Evolutionary conservation across 2,888 invertebrate genomes (phyloP).

Genomic region (Callimorpha dominula): DNA sequence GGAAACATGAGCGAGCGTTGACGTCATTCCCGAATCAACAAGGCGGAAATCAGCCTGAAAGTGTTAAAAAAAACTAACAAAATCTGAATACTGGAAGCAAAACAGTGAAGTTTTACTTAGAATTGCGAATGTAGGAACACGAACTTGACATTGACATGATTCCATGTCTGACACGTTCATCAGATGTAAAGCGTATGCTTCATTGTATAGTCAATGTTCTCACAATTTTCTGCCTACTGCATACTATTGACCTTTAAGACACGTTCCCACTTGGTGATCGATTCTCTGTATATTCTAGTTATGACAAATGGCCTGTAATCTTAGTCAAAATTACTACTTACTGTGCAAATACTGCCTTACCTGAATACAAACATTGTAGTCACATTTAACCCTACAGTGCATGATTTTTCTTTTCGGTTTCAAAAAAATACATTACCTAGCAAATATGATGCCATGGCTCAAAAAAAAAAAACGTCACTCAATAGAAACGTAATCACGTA

Average conservation of each 20-base stretch:
- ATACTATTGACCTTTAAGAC: constrained; percentile 60
- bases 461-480: too few species aligned
- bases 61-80: constrained; percentile 8
- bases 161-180: constrained; percentile 50
- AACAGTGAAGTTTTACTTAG: constrained; percentile 14
- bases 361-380: not conserved
- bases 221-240: constrained; percentile 44
- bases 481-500: too few species aligned
- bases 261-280: constrained; percentile 31
- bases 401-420: too few species aligned
- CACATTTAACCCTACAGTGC: too few species aligned
- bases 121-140: constrained; percentile 25
- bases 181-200: constrained; percentile 46
- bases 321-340: not conserved
- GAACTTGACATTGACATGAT: constrained; percentile 71
- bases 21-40: constrained; percentile 42
- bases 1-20: constrained; percentile 26
- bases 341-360: not conserved
- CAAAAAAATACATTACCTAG: too few species aligned
- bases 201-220: constrained; percentile 51
- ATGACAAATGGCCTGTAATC: not conserved
- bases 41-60: constrained; percentile 15
- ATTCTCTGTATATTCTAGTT: constrained; percentile 12
- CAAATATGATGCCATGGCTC: too few species aligned
- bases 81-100: constrained; percentile 15